Conservation (phyloP, 2,113 vertebrate species). For the Larimichthys crocea region DNA sequence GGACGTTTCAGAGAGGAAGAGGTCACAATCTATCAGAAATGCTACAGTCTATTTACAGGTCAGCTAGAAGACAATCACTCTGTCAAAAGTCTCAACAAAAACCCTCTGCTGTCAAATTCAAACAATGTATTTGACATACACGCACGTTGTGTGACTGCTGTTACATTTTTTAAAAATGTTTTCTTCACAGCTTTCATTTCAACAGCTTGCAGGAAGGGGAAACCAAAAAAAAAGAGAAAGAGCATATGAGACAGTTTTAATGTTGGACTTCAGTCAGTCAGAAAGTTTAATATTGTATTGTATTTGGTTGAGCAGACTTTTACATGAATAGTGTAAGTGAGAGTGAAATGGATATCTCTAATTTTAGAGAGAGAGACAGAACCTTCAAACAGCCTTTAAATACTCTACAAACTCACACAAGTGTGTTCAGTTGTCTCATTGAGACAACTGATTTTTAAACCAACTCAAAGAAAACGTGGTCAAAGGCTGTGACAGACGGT, state of each 20-base stretch:
- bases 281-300: too few relatives aligned
- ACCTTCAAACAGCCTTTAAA: not conserved
- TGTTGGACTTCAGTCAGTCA: not conserved
- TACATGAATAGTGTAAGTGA: too few relatives aligned
- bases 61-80: not conserved
- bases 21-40: constrained; percentile 48
- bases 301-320: too few relatives aligned
- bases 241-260: not conserved
- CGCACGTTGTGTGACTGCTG: too few relatives aligned
- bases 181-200: not conserved
- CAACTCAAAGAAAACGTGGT: too few relatives aligned
- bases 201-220: too few relatives aligned
- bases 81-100: not conserved
- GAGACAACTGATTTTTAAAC: not conserved
- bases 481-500: too few relatives aligned
- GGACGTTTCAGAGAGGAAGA: constrained; percentile 63
- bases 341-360: too few relatives aligned
- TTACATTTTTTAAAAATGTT: not conserved
- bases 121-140: not conserved
- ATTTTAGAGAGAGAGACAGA: not conserved
- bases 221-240: not conserved
- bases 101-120: not conserved
- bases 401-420: not conserved
- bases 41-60: constrained; percentile 32
- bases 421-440: not conserved